Evolutionary conservation across 2,797 vertebrate species (phyloP).

Genomic region (Schizopygopsis malacanthus): DNA sequence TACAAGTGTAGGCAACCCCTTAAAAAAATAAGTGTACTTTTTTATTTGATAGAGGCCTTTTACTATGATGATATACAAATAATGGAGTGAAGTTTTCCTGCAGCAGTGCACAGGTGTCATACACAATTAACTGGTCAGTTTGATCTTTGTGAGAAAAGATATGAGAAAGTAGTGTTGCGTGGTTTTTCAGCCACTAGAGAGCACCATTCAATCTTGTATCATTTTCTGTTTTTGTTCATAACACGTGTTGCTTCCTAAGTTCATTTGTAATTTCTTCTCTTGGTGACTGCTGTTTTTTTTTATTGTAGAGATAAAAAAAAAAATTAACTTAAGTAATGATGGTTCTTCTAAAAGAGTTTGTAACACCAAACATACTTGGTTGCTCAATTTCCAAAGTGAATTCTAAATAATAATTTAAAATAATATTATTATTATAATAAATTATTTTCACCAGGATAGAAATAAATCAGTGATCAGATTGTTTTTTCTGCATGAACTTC

Average conservation of each 20-base stretch:
- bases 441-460: neutral
- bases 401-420: neutral
- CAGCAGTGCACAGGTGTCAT: neutral
- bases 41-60: neutral
- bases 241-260: neutral
- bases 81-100: too few species aligned
- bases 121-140: neutral
- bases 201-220: neutral
- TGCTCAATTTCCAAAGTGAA: neutral
- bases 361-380: neutral
- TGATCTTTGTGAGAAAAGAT: neutral
- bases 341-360: neutral
- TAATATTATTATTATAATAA: neutral
- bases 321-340: neutral
- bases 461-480: neutral
- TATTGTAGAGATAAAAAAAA: neutral
- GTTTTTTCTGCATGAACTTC: too few species aligned
- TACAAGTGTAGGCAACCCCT: neutral
- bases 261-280: neutral
- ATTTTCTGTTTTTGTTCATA: neutral
- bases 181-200: conserved; percentile 1
- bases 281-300: neutral
- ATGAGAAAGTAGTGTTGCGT: neutral
- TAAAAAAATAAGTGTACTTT: neutral
- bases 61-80: neutral